Conservation (phyloP, 2,888 invertebrate species). For the Phaonia tiefii region DNA sequence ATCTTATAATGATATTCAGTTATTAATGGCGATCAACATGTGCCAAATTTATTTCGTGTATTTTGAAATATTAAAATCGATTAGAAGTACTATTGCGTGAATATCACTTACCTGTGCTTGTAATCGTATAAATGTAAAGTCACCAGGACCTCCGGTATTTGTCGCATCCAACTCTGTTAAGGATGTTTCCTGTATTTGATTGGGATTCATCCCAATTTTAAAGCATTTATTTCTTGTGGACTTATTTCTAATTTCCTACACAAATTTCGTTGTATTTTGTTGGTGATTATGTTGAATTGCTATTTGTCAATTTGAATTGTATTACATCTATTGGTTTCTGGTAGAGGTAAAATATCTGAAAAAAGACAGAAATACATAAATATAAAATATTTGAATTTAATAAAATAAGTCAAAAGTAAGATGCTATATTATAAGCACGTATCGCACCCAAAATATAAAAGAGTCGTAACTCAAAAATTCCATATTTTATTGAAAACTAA, state of each 20-base stretch:
- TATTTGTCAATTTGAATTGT: not conserved
- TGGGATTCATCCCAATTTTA: constrained; percentile 78
- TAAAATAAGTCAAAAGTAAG: too few relatives aligned
- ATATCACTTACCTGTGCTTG: constrained; percentile 72
- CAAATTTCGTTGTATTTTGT: constrained; percentile 31
- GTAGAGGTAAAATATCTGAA: not conserved
- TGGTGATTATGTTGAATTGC: not conserved
- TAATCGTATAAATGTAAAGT: constrained; percentile 68
- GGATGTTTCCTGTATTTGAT: constrained; percentile 77
- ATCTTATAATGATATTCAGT: too few relatives aligned
- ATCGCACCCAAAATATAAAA: too few relatives aligned
- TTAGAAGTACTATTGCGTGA: too few relatives aligned
- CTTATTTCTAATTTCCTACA: constrained; percentile 32
- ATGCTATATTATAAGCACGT: too few relatives aligned
- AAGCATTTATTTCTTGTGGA: constrained; percentile 45
- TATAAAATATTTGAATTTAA: too few relatives aligned
- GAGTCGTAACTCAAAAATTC: too few relatives aligned
- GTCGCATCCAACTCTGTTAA: constrained; percentile 79
- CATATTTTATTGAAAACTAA: too few relatives aligned
- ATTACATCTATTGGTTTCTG: not conserved
- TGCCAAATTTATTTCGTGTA: too few relatives aligned
- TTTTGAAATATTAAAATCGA: too few relatives aligned
- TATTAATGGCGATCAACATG: too few relatives aligned
- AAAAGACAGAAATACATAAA: not conserved
- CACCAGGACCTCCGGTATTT: constrained; percentile 52